phyloP scores from a whole-genome alignment of 2,797 vertebrate genomes.

The Gymnoscopelus braueri region DNA sequence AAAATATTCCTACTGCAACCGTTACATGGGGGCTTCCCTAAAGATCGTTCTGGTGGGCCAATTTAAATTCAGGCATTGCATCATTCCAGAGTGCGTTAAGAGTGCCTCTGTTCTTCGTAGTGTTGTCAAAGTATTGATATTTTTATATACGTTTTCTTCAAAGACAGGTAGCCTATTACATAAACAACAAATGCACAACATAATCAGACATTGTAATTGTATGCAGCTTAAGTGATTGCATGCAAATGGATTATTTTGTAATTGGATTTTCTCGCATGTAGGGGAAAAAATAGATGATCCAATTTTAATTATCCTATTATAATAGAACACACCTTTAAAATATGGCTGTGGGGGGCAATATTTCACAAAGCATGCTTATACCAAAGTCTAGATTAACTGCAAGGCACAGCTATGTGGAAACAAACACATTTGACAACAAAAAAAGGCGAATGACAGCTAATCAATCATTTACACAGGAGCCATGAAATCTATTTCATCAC shows the following conservation, averaged over 20 bases:
- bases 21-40: slow-evolving; percentile 29
- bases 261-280: too few relatives aligned
- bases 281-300: background rate
- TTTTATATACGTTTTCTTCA: too few relatives aligned
- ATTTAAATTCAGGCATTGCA: slow-evolving; percentile 32
- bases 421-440: background rate
- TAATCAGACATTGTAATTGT: too few relatives aligned
- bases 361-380: slow-evolving; percentile 1
- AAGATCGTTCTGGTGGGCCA: slow-evolving; percentile 34
- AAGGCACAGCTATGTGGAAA: background rate
- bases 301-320: slow-evolving; percentile 5
- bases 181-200: too few relatives aligned
- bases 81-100: slow-evolving; percentile 43
- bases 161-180: too few relatives aligned
- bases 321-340: background rate
- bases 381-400: background rate
- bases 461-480: background rate
- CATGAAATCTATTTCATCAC: slow-evolving; percentile 2
- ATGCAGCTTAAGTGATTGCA: too few relatives aligned
- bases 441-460: background rate
- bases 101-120: background rate
- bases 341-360: background rate
- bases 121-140: background rate
- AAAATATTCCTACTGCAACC: slow-evolving; percentile 54
- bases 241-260: too few relatives aligned